Evolutionary conservation across 92 coral and sea anemone species (phyloP).

Genomic region (Epizoanthus stellaris): DNA sequence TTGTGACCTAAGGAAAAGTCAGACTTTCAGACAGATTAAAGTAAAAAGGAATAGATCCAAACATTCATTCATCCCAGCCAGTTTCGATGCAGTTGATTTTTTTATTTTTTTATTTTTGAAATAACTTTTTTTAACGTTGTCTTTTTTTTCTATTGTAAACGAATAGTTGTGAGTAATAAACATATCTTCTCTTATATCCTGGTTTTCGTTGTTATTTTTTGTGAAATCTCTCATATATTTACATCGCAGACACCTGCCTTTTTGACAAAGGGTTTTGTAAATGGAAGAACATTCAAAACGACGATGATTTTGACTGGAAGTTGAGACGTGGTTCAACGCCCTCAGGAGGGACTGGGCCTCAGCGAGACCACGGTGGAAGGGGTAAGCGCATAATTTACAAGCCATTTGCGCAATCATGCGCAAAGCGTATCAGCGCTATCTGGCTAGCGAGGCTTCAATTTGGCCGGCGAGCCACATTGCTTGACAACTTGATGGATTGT

Average conservation of each 20-base stretch:
- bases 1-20: too few relatives aligned
- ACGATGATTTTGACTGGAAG: constrained; percentile 87
- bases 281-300: constrained; percentile 70
- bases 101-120: too few relatives aligned
- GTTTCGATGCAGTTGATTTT: too few relatives aligned
- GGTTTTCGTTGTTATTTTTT: background rate
- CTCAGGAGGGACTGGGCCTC: constrained; percentile 86
- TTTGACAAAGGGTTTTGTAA: constrained; percentile 82
- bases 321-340: constrained; percentile 79
- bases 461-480: too few relatives aligned
- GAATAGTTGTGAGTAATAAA: too few relatives aligned
- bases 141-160: too few relatives aligned
- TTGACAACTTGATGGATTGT: too few relatives aligned
- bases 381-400: constrained; percentile 52
- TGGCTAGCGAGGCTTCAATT: too few relatives aligned
- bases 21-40: too few relatives aligned
- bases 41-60: too few relatives aligned
- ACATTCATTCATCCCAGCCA: too few relatives aligned
- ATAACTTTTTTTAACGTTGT: too few relatives aligned
- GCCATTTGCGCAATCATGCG: background rate
- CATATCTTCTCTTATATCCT: background rate
- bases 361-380: constrained; percentile 76
- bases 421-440: background rate
- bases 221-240: background rate
- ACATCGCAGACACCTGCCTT: constrained; percentile 73